phyloP scores from a whole-genome alignment of 2,797 vertebrate genomes.

The Lepilemur septentrionalis region DNA sequence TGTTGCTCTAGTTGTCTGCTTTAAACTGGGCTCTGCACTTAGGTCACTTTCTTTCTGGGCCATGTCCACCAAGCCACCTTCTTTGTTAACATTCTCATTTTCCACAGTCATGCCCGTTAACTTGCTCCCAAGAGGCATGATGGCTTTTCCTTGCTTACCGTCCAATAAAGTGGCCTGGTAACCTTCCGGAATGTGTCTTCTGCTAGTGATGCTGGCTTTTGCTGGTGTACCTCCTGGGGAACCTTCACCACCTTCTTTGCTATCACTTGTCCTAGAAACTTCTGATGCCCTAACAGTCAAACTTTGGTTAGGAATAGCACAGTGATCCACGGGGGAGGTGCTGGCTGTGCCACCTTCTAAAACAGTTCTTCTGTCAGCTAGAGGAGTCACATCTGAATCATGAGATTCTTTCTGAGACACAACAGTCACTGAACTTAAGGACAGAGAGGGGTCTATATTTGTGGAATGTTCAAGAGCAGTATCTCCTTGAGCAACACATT shows the following conservation, averaged over 20 bases:
- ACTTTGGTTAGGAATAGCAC: not conserved
- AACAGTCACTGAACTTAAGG: conserved; percentile 35
- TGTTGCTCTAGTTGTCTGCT: not conserved
- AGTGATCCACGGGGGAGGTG: not conserved
- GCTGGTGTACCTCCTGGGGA: not conserved
- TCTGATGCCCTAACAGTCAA: conserved; percentile 11
- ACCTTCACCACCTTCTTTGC: not conserved
- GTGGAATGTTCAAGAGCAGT: conserved; percentile 60
- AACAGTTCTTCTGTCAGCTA: not conserved
- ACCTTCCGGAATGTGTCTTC: conserved; percentile 46
- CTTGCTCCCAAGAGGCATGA: conserved; percentile 38
- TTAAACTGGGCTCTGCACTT: not conserved
- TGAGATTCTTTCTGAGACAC: conserved; percentile 47
- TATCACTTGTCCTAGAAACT: not conserved
- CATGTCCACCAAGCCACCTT: not conserved
- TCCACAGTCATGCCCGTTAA: not conserved
- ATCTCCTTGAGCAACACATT: conserved; percentile 56
- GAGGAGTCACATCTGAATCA: not conserved
- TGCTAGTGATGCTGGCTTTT: not conserved
- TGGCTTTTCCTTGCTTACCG: not conserved
- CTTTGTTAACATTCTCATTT: not conserved
- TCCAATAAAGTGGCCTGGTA: not conserved
- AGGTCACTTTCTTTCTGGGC: conserved; percentile 36
- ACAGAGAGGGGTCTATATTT: not conserved
- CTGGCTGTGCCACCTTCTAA: conserved; percentile 48